Base-by-base conservation (phyloP, 64 coral and sea anemone species). In the Acropora tenuis region DNA sequence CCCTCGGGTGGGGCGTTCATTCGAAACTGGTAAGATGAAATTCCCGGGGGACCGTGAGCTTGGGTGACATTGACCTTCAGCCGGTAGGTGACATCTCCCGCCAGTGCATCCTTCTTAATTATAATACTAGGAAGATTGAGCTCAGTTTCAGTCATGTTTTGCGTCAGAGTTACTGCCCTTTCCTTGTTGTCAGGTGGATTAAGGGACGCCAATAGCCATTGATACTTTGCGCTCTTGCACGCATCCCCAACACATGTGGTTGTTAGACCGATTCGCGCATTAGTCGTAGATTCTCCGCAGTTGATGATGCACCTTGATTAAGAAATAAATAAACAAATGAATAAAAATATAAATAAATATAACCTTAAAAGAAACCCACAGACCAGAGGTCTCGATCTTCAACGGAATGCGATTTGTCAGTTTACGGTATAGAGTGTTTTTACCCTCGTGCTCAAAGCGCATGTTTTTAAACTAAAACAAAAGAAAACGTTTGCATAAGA, bases 271-370 rank as follows among this genome's bases (percentile, higher is more conserved):
- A 97, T 65, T 41, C 92, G 88, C 74, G 95, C 69, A 1, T 19
- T 7, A 88, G 83, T 97, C 46, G 77, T 79, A 53, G 30, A 72
- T 10, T 78, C 1, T 2, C 59, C 92, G 49, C 95, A 97, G 74
- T 94, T 94, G 41, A 94, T 87, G 45, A 69, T 50, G n/a, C 95
- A 97, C 1, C 95, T 97, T 43, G 13, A 0, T 71, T 71, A 1
- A 65, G 50, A 44, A 10, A 55, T 0, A 53, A 83, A 55, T 55
- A 58, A 4, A 75, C 50, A 55, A 9, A 13, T 13, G 16, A 13
- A 15, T 7, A 55, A 55, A 9, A 5, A 55, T 55, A 55, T 9
- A 5, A 55, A 5, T 55, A 55, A 55, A 5, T 55, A 63, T 12
- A 15, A 13, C 59, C 10, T 8, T 5, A 55, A 55, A 4, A 55